phyloP scores from a whole-genome alignment of 2,113 vertebrate genomes.

The Centropristis striata region DNA sequence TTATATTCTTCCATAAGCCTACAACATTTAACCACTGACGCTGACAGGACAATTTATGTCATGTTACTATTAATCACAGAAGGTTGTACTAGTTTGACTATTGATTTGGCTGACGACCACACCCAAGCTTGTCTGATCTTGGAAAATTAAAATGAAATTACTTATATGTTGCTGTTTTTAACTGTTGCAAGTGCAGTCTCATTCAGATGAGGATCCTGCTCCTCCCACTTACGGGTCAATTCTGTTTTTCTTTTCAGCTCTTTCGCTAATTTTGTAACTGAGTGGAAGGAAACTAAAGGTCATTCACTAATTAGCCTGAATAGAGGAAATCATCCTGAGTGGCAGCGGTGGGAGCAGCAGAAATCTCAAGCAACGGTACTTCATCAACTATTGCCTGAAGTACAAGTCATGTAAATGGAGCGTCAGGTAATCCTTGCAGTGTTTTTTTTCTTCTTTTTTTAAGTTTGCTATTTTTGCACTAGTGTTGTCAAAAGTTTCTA shows the following conservation, averaged over 20 bases:
- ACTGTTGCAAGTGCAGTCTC: not conserved
- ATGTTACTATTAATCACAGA: not conserved
- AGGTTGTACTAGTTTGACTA: not conserved
- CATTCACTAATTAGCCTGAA: conserved; percentile 28
- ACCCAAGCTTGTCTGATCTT: too few relatives aligned
- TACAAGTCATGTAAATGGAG: not conserved
- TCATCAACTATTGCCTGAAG: conserved; percentile 23
- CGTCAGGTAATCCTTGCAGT: not conserved
- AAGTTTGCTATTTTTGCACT: not conserved
- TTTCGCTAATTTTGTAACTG: conserved; percentile 3
- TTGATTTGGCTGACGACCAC: too few relatives aligned
- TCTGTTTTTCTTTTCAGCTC: too few relatives aligned
- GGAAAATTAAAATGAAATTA: not conserved
- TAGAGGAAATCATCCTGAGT: conserved; percentile 39
- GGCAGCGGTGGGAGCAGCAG: conserved; percentile 6
- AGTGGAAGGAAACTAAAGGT: conserved; percentile 37
- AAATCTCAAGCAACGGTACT: conserved; percentile 24
- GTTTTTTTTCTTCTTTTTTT: not conserved
- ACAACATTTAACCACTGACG: not conserved
- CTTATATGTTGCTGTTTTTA: not conserved
- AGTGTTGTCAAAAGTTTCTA: not conserved
- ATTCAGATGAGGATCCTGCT: conserved; percentile 2
- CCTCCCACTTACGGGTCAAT: not conserved
- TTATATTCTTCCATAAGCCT: not conserved
- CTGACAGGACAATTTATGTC: not conserved